These are phyloP conservation scores for Lepidochrysops patricia DNA, from an alignment of 2,888 invertebrate genomes.

Conservation along the genomic window DNA sequence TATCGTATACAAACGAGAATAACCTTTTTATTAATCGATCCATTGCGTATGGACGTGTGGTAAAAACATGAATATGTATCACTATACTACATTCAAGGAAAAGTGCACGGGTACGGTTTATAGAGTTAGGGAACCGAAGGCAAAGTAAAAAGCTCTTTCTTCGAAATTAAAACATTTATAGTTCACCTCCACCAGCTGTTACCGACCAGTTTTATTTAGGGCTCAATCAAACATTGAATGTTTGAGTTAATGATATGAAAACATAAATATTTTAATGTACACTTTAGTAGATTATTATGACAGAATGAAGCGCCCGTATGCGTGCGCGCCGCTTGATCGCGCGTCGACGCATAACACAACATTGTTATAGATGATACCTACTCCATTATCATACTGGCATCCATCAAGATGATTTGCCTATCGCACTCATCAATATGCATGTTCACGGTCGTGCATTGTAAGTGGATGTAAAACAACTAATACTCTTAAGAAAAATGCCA, in stretches of 20 bases:
- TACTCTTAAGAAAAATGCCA: background rate
- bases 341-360: conserved; percentile 1
- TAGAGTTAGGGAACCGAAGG: background rate
- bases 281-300: background rate
- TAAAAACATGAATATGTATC: conserved; percentile 10
- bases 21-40: background rate
- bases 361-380: background rate
- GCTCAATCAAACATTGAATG: background rate
- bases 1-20: background rate
- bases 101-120: background rate
- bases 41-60: background rate
- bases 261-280: too few species aligned
- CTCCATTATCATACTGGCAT: background rate
- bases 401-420: conserved; percentile 1
- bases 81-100: background rate
- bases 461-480: background rate
- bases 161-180: conserved; percentile 2
- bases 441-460: background rate
- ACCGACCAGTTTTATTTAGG: background rate
- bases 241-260: background rate
- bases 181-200: background rate
- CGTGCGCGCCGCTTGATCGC: background rate
- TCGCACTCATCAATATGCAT: background rate
- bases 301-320: background rate
- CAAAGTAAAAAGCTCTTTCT: background rate